Percentiles rank a stretch among this genome's conserved stretches.
phyloP scores from a whole-genome alignment of 2,888 invertebrate genomes.

The Agrochola lychnidis region DNA sequence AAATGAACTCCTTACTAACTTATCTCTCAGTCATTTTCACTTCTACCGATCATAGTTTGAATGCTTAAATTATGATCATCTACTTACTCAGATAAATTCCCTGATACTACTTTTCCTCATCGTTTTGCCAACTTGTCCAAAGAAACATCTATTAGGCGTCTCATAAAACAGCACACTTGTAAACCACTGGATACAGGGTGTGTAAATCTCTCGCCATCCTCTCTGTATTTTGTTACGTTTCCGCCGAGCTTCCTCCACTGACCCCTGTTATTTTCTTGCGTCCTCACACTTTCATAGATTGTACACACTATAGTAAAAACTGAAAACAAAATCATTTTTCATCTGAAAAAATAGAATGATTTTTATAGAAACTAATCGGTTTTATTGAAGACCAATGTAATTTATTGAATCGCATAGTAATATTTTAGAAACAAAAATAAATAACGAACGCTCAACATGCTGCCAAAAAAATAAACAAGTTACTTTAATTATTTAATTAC shows the following conservation, averaged over 20 bases:
- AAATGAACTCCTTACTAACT: conserved; percentile 13
- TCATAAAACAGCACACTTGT: conserved; percentile 64
- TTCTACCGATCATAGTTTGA: conserved; percentile 30
- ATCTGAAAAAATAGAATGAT: background rate
- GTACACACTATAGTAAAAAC: conserved; percentile 18
- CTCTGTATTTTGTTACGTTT: conserved; percentile 70
- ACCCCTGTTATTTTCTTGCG: conserved; percentile 62
- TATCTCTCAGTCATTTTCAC: conserved; percentile 17
- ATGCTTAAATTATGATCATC: conserved; percentile 37
- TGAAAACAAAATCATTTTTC: background rate
- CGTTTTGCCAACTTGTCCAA: conserved; percentile 62
- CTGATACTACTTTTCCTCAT: conserved; percentile 46
- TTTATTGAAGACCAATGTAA: conserved; percentile 21
- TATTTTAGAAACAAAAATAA: conserved; percentile 26
- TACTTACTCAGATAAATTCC: conserved; percentile 45
- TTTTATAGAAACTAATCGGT: background rate
- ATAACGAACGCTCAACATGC: conserved; percentile 17
- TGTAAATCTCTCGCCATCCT: conserved; percentile 71
- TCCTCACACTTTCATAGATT: conserved; percentile 38
- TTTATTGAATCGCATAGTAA: conserved; percentile 9
- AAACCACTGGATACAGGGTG: conserved; percentile 67
- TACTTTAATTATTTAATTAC: conserved; percentile 61
- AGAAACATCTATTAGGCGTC: conserved; percentile 58
- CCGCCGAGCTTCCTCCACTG: conserved; percentile 69
- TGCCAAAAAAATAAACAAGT: conserved; percentile 50